Evolutionary conservation across 2,797 vertebrate species (phyloP).

Genomic region (Luscinia megarhynchos): DNA sequence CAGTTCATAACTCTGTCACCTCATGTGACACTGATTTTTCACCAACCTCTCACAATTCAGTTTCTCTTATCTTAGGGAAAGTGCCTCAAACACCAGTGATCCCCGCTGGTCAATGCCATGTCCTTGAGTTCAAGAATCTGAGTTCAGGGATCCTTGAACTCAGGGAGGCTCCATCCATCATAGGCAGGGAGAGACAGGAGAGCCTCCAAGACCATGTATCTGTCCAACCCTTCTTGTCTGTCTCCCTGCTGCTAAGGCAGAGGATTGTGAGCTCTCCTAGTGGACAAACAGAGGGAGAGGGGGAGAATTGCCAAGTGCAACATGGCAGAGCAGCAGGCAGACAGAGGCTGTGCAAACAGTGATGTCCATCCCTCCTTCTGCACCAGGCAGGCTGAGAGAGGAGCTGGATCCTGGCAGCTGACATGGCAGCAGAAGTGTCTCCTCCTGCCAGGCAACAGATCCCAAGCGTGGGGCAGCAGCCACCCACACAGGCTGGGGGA

Average conservation of each 20-base stretch:
- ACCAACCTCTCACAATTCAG: neutral
- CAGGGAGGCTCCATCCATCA: neutral
- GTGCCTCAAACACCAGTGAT: neutral
- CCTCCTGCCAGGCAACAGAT: neutral
- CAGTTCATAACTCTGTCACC: neutral
- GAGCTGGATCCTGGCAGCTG: neutral
- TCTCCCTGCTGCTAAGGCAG: neutral
- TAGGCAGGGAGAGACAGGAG: neutral
- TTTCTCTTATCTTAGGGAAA: neutral
- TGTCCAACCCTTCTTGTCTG: neutral
- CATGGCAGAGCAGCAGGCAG: neutral
- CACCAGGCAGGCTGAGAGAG: neutral
- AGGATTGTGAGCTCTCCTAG: neutral
- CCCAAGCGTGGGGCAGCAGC: neutral
- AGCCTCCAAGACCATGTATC: neutral
- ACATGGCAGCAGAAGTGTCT: neutral
- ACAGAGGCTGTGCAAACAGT: neutral
- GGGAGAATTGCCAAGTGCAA: conserved; percentile 5
- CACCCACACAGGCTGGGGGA: neutral
- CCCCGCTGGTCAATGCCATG: neutral
- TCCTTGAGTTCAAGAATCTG: neutral
- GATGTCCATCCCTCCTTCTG: neutral
- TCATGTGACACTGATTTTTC: neutral
- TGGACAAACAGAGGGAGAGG: conserved; percentile 23
- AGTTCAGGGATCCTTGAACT: neutral